Base-by-base conservation (phyloP, 2,888 invertebrate species). In the Itoplectis maculator region DNA sequence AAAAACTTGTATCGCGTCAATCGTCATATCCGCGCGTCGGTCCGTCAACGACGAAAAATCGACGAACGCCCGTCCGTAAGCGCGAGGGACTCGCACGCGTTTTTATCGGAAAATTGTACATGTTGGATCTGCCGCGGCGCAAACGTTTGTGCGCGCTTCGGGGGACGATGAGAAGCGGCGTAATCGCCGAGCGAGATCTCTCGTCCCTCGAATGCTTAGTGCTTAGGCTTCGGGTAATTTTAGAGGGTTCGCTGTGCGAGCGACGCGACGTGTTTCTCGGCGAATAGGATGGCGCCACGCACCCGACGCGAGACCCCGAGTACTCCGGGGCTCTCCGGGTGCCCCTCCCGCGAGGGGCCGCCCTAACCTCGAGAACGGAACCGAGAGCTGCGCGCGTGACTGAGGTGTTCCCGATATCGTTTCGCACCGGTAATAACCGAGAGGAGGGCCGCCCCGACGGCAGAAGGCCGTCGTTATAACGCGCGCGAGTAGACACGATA, bases 351-450 rank as follows among this genome's bases (percentile, higher is more conserved):
- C n/a, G n/a, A n/a, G n/a, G n/a, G n/a, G 42, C 47, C 2, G 18
- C 23, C 29, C 45, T 29, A 20, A 23, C 56, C 45, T 15, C 37
- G 7, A 45, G 45, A 35, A n/a, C n/a, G n/a, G n/a, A n/a, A n/a
- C 40, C 45, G 47, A 49, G 56, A 40, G 65, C 56, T 56, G 75
- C 70, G 70, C 70, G 73, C 70, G 79, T 79, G 79, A 73, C 73
- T 49, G 65, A 56, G 40, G 65, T 70, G 76, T 79, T 63, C 45
- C 56, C 80, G 66, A 70, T 75, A 70, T 75, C 54, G 47, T 80
- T 70, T 65, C 65, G 75, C 70, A 80, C 80, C 70, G 69, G 70
- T 76, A 70, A 80, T 75, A 70, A 75, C 75, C 56, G 40, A 56
- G 65, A 63, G 54, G 65, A 70, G 40, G 45, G 49, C 40, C 18